phyloP scores from a whole-genome alignment of 1,140 invertebrate species.

The Hormaphis cornu region DNA sequence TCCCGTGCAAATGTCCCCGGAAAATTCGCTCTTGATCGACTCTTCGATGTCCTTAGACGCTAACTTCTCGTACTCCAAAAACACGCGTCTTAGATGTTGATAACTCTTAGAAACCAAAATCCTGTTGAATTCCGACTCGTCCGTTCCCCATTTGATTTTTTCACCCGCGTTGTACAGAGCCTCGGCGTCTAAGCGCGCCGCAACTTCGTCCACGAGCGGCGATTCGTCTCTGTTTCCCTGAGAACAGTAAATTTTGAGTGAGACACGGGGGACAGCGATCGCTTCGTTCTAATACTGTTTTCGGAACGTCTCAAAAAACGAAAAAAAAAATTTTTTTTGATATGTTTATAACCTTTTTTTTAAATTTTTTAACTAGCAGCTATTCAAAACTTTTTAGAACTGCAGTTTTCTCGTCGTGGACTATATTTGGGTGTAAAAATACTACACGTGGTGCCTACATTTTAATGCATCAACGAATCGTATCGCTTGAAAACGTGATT shows the following conservation, averaged over 20 bases:
- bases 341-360: no score
- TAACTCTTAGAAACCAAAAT: slow-evolving; percentile 53
- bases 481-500: no score
- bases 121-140: slow-evolving; percentile 58
- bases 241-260: slow-evolving; percentile 38
- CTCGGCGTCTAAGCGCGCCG: slow-evolving; percentile 50
- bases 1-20: slow-evolving; percentile 72
- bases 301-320: no score
- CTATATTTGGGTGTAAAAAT: no score
- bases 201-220: slow-evolving; percentile 49
- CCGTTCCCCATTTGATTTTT: slow-evolving; percentile 53
- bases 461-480: no score
- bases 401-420: no score
- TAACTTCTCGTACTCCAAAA: slow-evolving; percentile 65
- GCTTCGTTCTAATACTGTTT: neutral
- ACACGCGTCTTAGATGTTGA: slow-evolving; percentile 56
- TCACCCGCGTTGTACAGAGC: slow-evolving; percentile 51
- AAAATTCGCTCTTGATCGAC: slow-evolving; percentile 81
- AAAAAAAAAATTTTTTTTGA: no score
- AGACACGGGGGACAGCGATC: neutral
- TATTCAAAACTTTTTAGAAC: no score
- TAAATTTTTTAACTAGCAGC: no score
- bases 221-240: slow-evolving; percentile 75
- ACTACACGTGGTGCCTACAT: no score
- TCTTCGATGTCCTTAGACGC: slow-evolving; percentile 72